These are phyloP conservation scores for Drosophila ezoana DNA, from an alignment of 2,888 invertebrate species.

Conservation along the genomic window DNA sequence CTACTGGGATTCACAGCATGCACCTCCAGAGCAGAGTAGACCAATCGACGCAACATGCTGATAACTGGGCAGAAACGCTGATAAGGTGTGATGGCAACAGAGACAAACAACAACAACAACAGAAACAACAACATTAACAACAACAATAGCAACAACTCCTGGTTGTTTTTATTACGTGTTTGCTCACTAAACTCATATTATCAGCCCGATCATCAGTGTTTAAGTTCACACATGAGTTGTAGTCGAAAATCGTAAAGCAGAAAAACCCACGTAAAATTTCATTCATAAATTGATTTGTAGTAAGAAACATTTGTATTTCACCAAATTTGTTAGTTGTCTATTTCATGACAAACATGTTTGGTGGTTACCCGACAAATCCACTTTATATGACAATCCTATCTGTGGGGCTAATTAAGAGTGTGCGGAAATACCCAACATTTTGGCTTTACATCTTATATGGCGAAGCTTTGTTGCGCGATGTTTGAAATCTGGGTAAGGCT, in stretches of 20 bases:
- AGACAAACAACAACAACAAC: neutral
- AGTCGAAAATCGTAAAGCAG: neutral
- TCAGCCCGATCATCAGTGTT: constrained; percentile 18
- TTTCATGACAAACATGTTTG: constrained; percentile 27
- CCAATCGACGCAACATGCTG: constrained; percentile 14
- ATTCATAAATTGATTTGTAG: constrained; percentile 31
- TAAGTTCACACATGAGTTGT: constrained; percentile 12
- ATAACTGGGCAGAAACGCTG: constrained; percentile 22
- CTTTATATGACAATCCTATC: neutral
- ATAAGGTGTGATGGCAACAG: constrained; percentile 9
- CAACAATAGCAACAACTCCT: neutral
- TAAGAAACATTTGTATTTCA: constrained; percentile 21
- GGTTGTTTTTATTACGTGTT: constrained; percentile 7
- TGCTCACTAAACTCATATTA: neutral
- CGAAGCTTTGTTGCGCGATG: neutral
- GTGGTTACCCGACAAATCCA: constrained; percentile 35
- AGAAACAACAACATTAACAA: neutral
- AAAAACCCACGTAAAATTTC: constrained; percentile 21
- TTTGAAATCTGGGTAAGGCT: neutral
- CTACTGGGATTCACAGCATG: constrained; percentile 37
- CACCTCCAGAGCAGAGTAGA: constrained; percentile 10
- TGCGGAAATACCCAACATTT: neutral
- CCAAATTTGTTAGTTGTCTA: neutral
- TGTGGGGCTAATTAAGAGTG: constrained; percentile 2
- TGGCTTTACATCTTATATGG: neutral